Evolutionary conservation across 2,113 vertebrate species (phyloP), one percentile per base, ranked within the genome.

Genomic region (Ceyx melanurus): DNA sequence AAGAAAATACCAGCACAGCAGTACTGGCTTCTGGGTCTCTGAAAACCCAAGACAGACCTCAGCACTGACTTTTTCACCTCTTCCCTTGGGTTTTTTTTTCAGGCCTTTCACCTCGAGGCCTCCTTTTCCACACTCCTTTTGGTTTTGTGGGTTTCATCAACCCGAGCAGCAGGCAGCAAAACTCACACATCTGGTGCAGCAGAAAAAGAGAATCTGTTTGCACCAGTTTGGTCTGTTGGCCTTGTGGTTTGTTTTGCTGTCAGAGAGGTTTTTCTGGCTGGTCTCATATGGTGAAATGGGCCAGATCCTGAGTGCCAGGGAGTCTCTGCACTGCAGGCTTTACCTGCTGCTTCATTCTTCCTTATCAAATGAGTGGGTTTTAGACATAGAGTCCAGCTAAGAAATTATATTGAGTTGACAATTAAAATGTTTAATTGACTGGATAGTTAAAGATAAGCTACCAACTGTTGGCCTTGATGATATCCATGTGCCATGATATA

Each of bases 211-310:
- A 33, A 85, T 83, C 90, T 3, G 84, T 92, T 95, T 93, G 57
- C 73, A 48, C 37, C 92, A 90, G 88, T 80, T 95, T 71, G 92
- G 50, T 58, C 89, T 93, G 90, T 90, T 94, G 90, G 61, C 15
- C 1, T 3, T 94, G 90, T 93, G 92, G 90, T 95, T 95, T 94
- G 60, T 60, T 48, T 79, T 89, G 86, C 54, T 89, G 54, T 65
- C 20, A 31, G 19, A 74, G 78, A 76, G 75, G 23, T 85, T 95
- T 67, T 12, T 79, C 42, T 45, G 67, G 64, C 51, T 56, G 31
- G 4, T 53, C 50, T 88, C 37, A 75, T 62, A 74, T 94, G 89
- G 89, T 94, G 89, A 90, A 84, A 53, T 9, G 42, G 46, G 71
- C 58, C 37, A 54, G 64, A 80, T 82, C 50, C 56, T 79, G 28